phyloP scores from a whole-genome alignment of 2,888 invertebrate species.

The Cordylochernes scorpioides region DNA sequence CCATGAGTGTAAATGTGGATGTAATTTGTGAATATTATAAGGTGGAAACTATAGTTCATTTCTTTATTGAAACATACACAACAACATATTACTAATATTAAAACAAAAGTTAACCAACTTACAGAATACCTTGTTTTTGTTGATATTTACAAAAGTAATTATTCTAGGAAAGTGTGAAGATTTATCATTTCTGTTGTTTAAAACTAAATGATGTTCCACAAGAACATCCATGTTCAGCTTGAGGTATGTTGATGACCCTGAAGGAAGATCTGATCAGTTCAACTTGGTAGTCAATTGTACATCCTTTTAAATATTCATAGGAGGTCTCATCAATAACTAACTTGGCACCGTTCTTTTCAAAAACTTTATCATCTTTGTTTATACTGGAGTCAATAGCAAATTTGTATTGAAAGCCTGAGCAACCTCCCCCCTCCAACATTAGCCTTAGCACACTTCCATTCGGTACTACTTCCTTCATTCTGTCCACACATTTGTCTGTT shows the following conservation, averaged over 20 bases:
- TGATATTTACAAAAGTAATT: too few species aligned
- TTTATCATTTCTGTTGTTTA: too few species aligned
- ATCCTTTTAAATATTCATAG: conserved; percentile 66
- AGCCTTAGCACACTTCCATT: conserved; percentile 38
- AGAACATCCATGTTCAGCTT: conserved; percentile 86
- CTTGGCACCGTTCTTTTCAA: conserved; percentile 41
- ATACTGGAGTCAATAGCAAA: conserved; percentile 45
- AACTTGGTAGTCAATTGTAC: conserved; percentile 76
- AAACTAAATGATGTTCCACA: conserved; percentile 91
- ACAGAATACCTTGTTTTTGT: too few species aligned
- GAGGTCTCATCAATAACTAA: conserved; percentile 72
- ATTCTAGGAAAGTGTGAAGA: too few species aligned
- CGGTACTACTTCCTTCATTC: conserved; percentile 15
- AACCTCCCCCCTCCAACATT: conserved; percentile 88
- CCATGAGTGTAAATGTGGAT: too few species aligned
- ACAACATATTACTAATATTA: too few species aligned
- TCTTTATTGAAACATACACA: too few species aligned
- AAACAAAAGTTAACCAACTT: too few species aligned
- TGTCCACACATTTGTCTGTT: conserved; percentile 12
- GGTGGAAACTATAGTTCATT: too few species aligned
- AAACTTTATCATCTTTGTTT: conserved; percentile 22
- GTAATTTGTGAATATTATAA: too few species aligned
- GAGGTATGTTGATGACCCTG: conserved; percentile 67
- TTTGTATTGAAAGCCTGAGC: conserved; percentile 96
- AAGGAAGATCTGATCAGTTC: conserved; percentile 86